A percentile compares a stretch with the other conserved stretches of the same genome.
Conservation (phyloP, 1,140 invertebrate species). For the Camponotus floridanus region DNA sequence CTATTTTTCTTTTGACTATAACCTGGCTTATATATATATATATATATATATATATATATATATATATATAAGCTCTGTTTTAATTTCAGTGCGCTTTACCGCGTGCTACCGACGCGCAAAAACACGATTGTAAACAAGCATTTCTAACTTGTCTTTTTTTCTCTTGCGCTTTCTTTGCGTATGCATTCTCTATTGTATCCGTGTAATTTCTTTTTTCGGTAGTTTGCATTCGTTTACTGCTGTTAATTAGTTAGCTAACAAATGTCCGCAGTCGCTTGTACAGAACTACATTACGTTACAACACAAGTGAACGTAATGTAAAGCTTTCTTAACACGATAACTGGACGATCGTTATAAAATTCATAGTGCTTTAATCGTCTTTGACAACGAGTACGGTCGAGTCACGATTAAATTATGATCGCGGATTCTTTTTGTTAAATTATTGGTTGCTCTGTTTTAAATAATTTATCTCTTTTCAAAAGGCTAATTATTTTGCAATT, state of each 20-base stretch:
- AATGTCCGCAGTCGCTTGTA: not conserved
- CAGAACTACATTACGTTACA: conserved; percentile 18
- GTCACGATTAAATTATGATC: not conserved
- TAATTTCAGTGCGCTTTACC: conserved; percentile 35
- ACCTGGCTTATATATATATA: too few relatives aligned
- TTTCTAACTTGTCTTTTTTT: not conserved
- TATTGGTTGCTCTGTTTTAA: not conserved
- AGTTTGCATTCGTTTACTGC: conserved; percentile 4
- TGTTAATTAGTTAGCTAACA: conserved; percentile 55
- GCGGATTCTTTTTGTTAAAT: conserved; percentile 1
- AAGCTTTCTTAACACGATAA: not conserved
- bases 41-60: not conserved
- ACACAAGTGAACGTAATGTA: not conserved
- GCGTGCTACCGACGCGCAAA: not conserved
- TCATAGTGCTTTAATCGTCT: conserved; percentile 35
- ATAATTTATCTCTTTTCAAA: conserved; percentile 17
- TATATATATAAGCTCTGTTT: conserved; percentile 14
- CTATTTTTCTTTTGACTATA: not conserved
- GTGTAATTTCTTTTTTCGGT: conserved; percentile 18
- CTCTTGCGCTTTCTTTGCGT: not conserved
- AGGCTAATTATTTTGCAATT: not conserved
- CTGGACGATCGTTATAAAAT: conserved; percentile 20
- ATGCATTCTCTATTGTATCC: too few relatives aligned
- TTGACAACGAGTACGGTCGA: not conserved
- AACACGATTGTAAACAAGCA: conserved; percentile 22